phyloP scores from a whole-genome alignment of 2,797 vertebrate genomes.

The Streptopelia turtur region DNA sequence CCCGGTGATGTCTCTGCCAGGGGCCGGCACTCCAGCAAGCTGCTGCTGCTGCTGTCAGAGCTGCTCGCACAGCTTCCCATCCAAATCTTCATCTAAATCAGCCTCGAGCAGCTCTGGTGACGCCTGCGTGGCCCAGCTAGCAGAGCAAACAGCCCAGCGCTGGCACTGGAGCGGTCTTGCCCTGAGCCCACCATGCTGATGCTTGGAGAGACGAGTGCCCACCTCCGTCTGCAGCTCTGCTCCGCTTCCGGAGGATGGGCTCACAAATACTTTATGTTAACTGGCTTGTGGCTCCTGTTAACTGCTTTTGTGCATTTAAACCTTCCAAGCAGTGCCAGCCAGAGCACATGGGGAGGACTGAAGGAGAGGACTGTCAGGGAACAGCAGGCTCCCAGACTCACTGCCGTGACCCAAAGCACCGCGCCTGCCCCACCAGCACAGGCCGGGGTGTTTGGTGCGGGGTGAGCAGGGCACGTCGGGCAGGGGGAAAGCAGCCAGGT shows the following conservation, averaged over 20 bases:
- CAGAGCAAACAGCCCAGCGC: background rate
- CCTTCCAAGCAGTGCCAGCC: background rate
- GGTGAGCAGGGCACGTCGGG: rapidly evolving
- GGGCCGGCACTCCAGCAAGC: background rate
- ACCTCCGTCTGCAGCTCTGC: background rate
- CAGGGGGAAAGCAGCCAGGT: background rate
- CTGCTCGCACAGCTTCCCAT: background rate
- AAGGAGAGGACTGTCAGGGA: background rate
- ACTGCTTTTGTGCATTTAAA: background rate
- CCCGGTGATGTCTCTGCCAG: background rate
- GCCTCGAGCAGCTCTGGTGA: background rate
- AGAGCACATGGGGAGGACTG: background rate
- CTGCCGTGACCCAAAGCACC: background rate
- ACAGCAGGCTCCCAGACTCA: background rate
- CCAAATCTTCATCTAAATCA: background rate
- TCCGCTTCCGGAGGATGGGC: background rate
- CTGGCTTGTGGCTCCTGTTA: background rate
- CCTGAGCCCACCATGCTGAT: background rate
- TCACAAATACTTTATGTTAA: background rate
- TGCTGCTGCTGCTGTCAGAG: background rate
- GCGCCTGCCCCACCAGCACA: background rate
- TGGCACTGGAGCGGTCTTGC: background rate
- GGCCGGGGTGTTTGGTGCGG: background rate
- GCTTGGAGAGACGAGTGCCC: background rate
- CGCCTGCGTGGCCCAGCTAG: background rate